Conservation (phyloP, 2,113 vertebrate genomes). For the Pleuronectes platessa region DNA sequence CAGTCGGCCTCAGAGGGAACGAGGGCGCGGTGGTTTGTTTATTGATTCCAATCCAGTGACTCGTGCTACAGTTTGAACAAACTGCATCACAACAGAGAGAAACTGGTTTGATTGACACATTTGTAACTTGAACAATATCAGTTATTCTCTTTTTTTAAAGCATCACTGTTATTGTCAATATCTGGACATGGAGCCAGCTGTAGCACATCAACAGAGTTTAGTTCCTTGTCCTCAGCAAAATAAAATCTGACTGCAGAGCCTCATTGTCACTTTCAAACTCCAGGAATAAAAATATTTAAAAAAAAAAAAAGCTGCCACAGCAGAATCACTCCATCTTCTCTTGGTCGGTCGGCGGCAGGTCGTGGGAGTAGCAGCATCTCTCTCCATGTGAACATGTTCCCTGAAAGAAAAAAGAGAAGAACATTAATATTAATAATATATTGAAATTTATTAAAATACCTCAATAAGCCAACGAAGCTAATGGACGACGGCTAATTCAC, state of each 20-base stretch:
- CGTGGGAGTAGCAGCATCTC: constrained; percentile 86
- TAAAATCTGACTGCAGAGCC: neutral
- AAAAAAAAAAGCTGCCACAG: constrained; percentile 5
- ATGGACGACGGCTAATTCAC: neutral
- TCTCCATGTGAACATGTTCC: constrained; percentile 83
- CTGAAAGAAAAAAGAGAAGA: constrained; percentile 62
- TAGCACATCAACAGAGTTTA: neutral
- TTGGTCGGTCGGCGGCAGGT: constrained; percentile 7
- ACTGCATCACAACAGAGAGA: too few relatives aligned
- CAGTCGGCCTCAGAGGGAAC: too few relatives aligned
- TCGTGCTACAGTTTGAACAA: too few relatives aligned
- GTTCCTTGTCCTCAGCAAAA: neutral
- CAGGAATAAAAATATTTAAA: constrained; percentile 35
- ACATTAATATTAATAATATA: neutral
- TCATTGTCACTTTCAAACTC: neutral
- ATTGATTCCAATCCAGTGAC: too few relatives aligned
- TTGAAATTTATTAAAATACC: too few relatives aligned
- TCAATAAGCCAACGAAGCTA: constrained; percentile 7
- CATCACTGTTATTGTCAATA: too few relatives aligned
- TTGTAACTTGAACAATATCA: too few relatives aligned
- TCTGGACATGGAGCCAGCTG: neutral
- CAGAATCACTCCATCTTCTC: constrained; percentile 43
- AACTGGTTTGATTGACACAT: too few relatives aligned
- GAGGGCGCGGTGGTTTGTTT: too few relatives aligned
- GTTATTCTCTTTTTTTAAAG: too few relatives aligned